Evolutionary conservation across 2,113 vertebrate species (phyloP).

Genomic region (Xiphophorus maculatus): DNA sequence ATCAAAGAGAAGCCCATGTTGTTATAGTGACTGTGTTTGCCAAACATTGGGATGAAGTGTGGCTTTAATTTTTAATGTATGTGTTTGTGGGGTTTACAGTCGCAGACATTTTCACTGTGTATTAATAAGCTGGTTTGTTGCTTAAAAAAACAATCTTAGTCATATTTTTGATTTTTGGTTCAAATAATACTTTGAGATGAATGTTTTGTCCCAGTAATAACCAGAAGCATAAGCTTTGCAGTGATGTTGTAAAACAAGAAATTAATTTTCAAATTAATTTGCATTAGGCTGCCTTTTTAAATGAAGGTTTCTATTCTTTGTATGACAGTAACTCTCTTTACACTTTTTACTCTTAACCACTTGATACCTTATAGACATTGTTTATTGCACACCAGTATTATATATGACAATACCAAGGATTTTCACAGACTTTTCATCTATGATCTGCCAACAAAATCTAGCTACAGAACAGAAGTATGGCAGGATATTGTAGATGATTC

Average conservation of each 20-base stretch:
- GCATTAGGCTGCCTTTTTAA: background rate
- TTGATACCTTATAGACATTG: background rate
- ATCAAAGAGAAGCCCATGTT: slow-evolving; percentile 42
- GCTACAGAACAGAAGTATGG: background rate
- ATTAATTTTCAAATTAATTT: no score
- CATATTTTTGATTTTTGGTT: background rate
- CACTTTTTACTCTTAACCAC: background rate
- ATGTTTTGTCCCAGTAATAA: background rate
- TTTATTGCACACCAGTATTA: background rate
- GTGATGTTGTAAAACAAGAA: no score
- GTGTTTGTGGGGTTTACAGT: slow-evolving; percentile 6
- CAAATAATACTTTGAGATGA: background rate
- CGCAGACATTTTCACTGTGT: background rate
- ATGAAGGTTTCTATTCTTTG: background rate
- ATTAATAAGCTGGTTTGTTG: background rate
- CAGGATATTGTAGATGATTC: background rate
- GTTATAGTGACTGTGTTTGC: slow-evolving; percentile 37
- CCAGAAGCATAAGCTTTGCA: background rate
- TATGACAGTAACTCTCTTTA: background rate
- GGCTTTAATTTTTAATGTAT: slow-evolving; percentile 1
- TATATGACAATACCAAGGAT: background rate
- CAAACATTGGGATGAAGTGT: slow-evolving; percentile 17
- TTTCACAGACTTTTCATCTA: background rate
- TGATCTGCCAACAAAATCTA: background rate
- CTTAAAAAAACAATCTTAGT: background rate